phyloP scores from a whole-genome alignment of 2,797 vertebrate species.

The Platyrinchus mystaceus region DNA sequence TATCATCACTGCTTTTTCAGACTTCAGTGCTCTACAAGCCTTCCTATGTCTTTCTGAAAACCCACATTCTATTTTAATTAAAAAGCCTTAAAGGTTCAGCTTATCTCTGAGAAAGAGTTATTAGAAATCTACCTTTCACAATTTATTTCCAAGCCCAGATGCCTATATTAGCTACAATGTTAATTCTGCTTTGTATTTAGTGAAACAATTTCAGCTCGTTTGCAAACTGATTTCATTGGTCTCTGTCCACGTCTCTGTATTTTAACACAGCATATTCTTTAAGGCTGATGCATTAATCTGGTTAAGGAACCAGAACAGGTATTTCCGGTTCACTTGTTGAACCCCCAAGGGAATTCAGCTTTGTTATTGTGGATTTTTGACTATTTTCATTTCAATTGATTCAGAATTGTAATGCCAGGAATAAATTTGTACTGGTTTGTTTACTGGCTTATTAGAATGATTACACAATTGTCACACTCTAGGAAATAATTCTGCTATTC shows the following conservation, averaged over 20 bases:
- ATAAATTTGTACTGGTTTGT: constrained; percentile 26
- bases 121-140: background rate
- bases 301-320: constrained; percentile 38
- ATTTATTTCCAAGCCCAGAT: background rate
- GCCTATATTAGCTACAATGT: background rate
- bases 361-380: constrained; percentile 5
- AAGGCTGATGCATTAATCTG: background rate
- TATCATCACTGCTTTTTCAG: background rate
- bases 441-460: constrained; percentile 40
- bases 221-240: background rate
- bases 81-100: background rate
- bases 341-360: background rate
- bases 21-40: background rate
- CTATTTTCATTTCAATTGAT: constrained; percentile 23
- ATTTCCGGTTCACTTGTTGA: constrained; percentile 12
- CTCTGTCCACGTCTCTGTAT: background rate
- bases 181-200: background rate
- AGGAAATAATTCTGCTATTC: constrained; percentile 38
- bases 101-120: background rate
- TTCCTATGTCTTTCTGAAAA: background rate
- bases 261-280: background rate
- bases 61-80: background rate
- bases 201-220: background rate
- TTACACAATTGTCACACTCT: constrained; percentile 40
- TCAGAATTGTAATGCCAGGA: constrained; percentile 3